These are phyloP conservation scores for Zeuzera pyrina DNA, from an alignment of 2,888 invertebrate species.

Conservation along the genomic window DNA sequence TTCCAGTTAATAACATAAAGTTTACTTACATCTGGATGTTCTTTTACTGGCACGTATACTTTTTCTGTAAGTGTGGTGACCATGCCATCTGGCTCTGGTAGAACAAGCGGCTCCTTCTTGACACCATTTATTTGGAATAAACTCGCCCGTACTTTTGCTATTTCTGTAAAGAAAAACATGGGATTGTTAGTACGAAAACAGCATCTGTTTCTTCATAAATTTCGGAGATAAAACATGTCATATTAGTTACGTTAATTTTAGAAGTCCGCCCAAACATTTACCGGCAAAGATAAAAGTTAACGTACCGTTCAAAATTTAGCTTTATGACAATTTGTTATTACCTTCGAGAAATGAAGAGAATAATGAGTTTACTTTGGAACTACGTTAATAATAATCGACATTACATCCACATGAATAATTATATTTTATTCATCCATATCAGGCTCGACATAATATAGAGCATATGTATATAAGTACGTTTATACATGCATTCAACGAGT, in stretches of 20 bases:
- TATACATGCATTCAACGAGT: no score
- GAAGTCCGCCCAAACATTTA: constrained; percentile 37
- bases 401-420: no score
- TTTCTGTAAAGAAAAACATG: constrained; percentile 83
- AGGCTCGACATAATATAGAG: no score
- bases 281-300: constrained; percentile 42
- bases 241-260: constrained; percentile 38
- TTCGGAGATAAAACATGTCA: constrained; percentile 35
- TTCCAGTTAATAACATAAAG: no score
- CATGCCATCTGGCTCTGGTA: constrained; percentile 93
- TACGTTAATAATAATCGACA: no score
- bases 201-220: constrained; percentile 6
- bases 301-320: constrained; percentile 28
- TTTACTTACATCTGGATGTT: constrained; percentile 98
- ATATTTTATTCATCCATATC: no score
- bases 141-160: constrained; percentile 96
- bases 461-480: no score
- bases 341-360: constrained; percentile 2
- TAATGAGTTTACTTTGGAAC: no score
- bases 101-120: constrained; percentile 91
- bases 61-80: constrained; percentile 97
- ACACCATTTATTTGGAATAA: constrained; percentile 99
- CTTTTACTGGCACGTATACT: constrained; percentile 99
- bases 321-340: constrained; percentile 10
- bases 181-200: no score